Conservation (phyloP, 1,140 invertebrate species). For the Solenopsis fugax region DNA sequence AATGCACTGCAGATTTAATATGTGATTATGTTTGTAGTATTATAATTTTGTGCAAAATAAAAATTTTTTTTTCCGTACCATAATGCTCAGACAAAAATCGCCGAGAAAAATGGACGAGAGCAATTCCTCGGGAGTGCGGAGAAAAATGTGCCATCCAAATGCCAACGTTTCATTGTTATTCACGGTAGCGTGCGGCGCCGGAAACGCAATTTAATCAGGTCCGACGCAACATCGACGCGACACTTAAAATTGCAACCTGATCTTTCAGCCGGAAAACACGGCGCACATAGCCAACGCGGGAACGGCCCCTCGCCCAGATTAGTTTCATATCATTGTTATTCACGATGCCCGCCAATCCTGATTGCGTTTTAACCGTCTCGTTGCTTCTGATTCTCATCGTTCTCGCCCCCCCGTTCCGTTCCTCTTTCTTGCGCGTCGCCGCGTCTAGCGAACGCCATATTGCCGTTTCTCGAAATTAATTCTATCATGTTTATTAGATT, state of each 20-base stretch:
- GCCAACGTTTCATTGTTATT: slow-evolving; percentile 80
- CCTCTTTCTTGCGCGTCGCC: slow-evolving; percentile 1
- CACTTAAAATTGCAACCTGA: slow-evolving; percentile 79
- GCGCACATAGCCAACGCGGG: slow-evolving; percentile 40
- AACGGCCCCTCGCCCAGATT: slow-evolving; percentile 67
- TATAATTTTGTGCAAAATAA: slow-evolving; percentile 16
- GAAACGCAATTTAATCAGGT: slow-evolving; percentile 80
- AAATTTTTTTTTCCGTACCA: not conserved
- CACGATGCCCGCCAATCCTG: slow-evolving; percentile 75
- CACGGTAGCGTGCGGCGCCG: slow-evolving; percentile 64
- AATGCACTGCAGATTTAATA: not conserved
- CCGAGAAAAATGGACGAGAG: slow-evolving; percentile 4
- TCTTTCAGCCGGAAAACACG: slow-evolving; percentile 70
- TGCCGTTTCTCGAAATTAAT: slow-evolving; percentile 52
- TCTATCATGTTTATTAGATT: slow-evolving; percentile 41
- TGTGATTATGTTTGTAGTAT: not conserved
- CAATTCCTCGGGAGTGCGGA: slow-evolving; percentile 24
- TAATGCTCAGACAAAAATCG: slow-evolving; percentile 19
- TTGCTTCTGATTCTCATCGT: slow-evolving; percentile 62
- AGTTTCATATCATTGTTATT: slow-evolving; percentile 80
- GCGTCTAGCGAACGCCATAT: slow-evolving; percentile 13
- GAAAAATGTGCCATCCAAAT: slow-evolving; percentile 39
- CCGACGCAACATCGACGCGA: slow-evolving; percentile 72
- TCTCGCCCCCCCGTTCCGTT: not conserved
- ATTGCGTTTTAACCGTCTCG: slow-evolving; percentile 80